These are phyloP conservation scores for Solea solea DNA, from an alignment of 2,113 vertebrate species.

Conservation along the genomic window DNA sequence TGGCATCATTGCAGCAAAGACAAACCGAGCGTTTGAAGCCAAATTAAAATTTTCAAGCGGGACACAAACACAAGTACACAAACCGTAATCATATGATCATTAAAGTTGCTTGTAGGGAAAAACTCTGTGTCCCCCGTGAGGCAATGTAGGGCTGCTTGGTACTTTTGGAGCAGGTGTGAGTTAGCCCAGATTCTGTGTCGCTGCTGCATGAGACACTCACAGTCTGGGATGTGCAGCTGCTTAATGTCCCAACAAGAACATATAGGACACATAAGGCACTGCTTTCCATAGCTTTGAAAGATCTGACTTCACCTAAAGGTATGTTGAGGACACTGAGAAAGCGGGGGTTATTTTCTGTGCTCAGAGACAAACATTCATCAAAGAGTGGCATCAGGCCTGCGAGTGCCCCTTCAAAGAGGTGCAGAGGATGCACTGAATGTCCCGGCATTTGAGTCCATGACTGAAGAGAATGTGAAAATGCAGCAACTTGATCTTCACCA, in stretches of 20 bases:
- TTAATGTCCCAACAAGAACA: conserved; percentile 33
- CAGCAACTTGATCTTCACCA: too few relatives aligned
- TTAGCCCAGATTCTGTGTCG: conserved; percentile 29
- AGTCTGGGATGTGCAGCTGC: conserved; percentile 34
- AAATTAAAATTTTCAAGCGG: not conserved
- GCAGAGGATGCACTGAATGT: not conserved
- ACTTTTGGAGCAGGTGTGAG: conserved; percentile 38
- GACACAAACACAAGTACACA: not conserved
- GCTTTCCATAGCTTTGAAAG: conserved; percentile 28
- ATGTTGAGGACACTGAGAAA: conserved; percentile 10
- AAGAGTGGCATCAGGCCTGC: conserved; percentile 5
- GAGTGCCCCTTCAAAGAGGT: not conserved
- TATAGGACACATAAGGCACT: not conserved
- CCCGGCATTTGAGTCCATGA: too few relatives aligned
- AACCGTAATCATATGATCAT: not conserved
- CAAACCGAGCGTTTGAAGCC: too few relatives aligned
- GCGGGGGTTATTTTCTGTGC: not conserved
- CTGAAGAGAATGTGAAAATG: too few relatives aligned
- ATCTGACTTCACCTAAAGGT: conserved; percentile 24
- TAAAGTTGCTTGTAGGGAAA: not conserved
- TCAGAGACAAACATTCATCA: conserved; percentile 34
- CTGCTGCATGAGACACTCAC: conserved; percentile 7
- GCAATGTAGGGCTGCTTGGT: not conserved
- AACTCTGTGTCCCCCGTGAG: not conserved
- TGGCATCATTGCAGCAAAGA: not conserved